phyloP scores from a whole-genome alignment of 2,888 invertebrate genomes.

The Trissonchulus sp. region DNA sequence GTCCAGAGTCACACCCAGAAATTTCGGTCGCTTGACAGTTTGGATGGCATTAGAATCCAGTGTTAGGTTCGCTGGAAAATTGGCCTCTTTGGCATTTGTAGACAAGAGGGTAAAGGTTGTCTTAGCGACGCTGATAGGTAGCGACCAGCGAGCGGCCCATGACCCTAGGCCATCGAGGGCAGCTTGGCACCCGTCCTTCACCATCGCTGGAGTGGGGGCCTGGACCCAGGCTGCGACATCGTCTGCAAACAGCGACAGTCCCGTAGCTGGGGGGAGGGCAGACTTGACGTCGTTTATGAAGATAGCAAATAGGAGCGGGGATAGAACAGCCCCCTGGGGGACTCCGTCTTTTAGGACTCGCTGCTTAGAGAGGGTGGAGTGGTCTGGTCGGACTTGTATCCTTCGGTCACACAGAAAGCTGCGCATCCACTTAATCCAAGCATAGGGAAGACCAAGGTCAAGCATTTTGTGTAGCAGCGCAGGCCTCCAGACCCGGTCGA shows the following conservation, averaged over 20 bases:
- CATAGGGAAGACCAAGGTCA: not conserved
- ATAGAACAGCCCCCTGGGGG: not conserved
- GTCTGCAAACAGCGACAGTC: not conserved
- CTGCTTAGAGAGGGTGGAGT: not conserved
- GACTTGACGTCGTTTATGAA: not conserved
- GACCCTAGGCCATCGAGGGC: not conserved
- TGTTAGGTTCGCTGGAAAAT: too few relatives aligned
- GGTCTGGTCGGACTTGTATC: not conserved
- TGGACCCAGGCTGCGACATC: too few relatives aligned
- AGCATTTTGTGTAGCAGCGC: not conserved
- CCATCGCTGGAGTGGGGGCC: not conserved
- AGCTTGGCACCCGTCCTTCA: not conserved
- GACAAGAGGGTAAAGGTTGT: not conserved
- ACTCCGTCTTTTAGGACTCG: not conserved
- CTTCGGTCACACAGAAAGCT: not conserved
- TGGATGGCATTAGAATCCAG: too few relatives aligned
- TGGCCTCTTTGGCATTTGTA: not conserved
- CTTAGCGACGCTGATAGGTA: slow-evolving; percentile 9
- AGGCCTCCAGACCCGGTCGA: not conserved
- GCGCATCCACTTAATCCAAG: not conserved
- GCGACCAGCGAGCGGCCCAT: not conserved
- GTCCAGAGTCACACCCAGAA: too few relatives aligned
- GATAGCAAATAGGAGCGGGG: not conserved
- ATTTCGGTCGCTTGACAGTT: too few relatives aligned
- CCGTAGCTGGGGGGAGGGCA: not conserved